Evolutionary conservation across 2,797 vertebrate genomes (phyloP), one percentile per base, ranked within the genome.

Genomic region (Lithobates sylvaticus): DNA sequence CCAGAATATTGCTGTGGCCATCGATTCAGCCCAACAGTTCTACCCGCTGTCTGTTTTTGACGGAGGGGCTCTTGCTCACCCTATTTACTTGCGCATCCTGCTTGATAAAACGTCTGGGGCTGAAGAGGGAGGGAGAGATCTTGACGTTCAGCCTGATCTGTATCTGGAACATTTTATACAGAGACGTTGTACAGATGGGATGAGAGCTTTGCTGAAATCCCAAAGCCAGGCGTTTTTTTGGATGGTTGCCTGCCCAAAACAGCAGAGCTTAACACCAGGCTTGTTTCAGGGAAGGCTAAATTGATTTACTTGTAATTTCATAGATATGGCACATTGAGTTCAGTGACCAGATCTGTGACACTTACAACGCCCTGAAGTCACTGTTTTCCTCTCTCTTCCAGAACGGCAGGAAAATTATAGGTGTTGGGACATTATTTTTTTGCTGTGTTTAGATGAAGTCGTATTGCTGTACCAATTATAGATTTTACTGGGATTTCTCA

Each of bases 131-230:
- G 47, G 47, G 29, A 26, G 68, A 72, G 69, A 39, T 84, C 83
- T 84, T 78, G 74, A 78, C 76, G 83, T 84, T 67, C 76, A 84
- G 83, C 65, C 68, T 84, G 61, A 84, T 84, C 68, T 78, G 83
- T 83, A 83, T 74, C 72, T 81, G 79, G 79, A 81, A 81, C 79
- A 81, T 50, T 81, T 81, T 81, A 81, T 74, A 67, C 72, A 3
- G 70, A 74, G 70, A 78, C 67, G 47, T 78, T 84, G 75, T 84
- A 39, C 75, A 84, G 75, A 77, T 84, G 83, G 83, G 68, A 74
- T 27, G 67, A 77, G 81, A 76, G 82, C 82, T 27, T 34, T 84
- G 39, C 82, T 84, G 72, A 84, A 84, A 84, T 84, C 82, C 82
- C 82, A 70, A 76, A 70, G 82, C 75, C 75, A 71, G 76, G 75